Conservation (phyloP, 92 coral and sea anemone genomes). For the Bergia sp. region DNA sequence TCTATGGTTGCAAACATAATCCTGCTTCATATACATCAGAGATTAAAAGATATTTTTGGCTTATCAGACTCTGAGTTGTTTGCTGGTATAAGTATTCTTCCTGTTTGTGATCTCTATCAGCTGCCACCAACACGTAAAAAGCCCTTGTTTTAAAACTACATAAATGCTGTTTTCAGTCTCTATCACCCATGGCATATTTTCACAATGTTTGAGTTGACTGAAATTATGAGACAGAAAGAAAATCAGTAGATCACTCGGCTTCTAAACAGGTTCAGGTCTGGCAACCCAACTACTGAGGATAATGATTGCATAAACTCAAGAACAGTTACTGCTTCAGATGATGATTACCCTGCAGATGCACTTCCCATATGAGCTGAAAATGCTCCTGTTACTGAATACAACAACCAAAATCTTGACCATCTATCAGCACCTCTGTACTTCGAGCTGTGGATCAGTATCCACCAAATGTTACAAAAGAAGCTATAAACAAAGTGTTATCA, state of each 20-base stretch:
- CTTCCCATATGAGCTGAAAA: conserved; percentile 71
- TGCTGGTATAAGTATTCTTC: conserved; percentile 37
- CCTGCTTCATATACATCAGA: conserved; percentile 62
- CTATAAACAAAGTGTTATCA: too few species aligned
- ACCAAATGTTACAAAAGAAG: too few species aligned
- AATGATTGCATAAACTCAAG: conserved; percentile 48
- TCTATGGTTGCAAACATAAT: conserved; percentile 56
- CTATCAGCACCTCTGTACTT: background rate
- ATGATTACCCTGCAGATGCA: conserved; percentile 60
- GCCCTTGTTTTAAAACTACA: too few species aligned
- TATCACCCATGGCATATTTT: too few species aligned
- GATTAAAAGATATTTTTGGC: conserved; percentile 60
- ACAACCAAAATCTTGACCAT: conserved; percentile 14
- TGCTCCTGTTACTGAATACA: conserved; percentile 54
- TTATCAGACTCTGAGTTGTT: conserved; percentile 6
- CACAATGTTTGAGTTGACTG: too few species aligned
- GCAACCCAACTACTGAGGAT: background rate
- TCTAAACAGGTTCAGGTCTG: too few species aligned
- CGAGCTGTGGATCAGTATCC: too few species aligned
- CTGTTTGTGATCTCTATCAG: conserved; percentile 46
- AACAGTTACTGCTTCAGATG: conserved; percentile 48
- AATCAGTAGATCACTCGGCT: conserved; percentile 38
- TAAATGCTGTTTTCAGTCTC: too few species aligned
- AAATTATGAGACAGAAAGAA: conserved; percentile 16
- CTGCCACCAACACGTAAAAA: too few species aligned